Percentiles rank a stretch among this genome's conserved stretches.
Evolutionary conservation across 1,140 invertebrate species (phyloP).

Genomic region (Micrasema longulum): DNA sequence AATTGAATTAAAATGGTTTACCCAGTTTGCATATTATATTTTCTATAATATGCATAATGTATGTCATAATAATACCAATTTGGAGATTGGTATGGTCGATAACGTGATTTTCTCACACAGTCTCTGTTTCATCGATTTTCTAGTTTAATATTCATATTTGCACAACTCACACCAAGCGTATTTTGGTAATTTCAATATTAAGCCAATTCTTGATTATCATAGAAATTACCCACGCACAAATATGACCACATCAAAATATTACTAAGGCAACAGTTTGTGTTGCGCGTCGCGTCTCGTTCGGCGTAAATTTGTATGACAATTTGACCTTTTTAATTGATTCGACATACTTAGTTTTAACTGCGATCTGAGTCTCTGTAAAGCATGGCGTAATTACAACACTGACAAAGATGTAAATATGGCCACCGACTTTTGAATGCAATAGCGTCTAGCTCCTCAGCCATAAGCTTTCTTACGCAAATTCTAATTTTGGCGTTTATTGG

Average conservation of each 20-base stretch:
- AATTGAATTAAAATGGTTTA: too few species aligned
- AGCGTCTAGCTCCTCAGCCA: too few species aligned
- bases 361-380: conserved; percentile 5
- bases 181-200: conserved; percentile 16
- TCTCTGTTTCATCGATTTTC: conserved; percentile 4
- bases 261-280: not conserved
- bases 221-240: conserved; percentile 14
- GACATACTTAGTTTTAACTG: conserved; percentile 31
- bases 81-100: too few species aligned
- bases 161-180: not conserved
- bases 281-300: conserved; percentile 11
- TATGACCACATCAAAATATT: too few species aligned
- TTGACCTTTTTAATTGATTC: conserved; percentile 43
- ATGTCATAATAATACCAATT: too few species aligned
- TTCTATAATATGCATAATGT: too few species aligned
- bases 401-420: conserved; percentile 29
- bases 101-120: too few species aligned
- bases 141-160: conserved; percentile 13
- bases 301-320: conserved; percentile 23
- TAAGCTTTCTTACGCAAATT: too few species aligned
- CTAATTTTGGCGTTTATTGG: conserved; percentile 1
- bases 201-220: conserved; percentile 1
- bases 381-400: conserved; percentile 26
- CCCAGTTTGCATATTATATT: too few species aligned
- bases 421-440: not conserved